Base-by-base conservation (phyloP, 1,140 invertebrate genomes). In the Pinna nobilis region DNA sequence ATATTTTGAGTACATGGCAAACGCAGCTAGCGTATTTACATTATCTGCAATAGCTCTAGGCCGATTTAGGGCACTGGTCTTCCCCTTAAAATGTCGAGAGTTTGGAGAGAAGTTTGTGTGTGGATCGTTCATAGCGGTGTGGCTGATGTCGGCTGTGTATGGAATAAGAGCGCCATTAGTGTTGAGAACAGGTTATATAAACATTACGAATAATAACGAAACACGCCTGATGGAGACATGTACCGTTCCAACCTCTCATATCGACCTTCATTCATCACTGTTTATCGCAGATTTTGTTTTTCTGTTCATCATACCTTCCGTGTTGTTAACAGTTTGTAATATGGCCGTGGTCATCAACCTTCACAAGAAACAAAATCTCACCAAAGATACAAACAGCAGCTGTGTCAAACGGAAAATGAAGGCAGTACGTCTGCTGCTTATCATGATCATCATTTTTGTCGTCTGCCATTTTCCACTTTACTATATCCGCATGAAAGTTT, bases 381-480 rank as follows among this genome's bases (percentile, higher is more conserved):
- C 30, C 11, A n/a, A 28, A 7, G 15, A 35, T 6, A 59, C 47
- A n/a, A n/a, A 37, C n/a, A 33, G 49, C 6, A 50, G 37, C 1
- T 3, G 59, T 3, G 15, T 28, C 7, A 47, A 28, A 23, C 57
- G 50, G 30, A 32, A 63, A 57, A 51, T 37, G 35, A 65, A 57
- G 28, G 51, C 70, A 3, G 51, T 73, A 3, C 51, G 63, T 5
- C 41, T 60, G 2, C 41, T 73, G 9, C 53, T 73, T 11, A 47
- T 55, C n/a, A 60, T 73, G 70, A 60, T 66, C 11, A 32, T 49
- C 23, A 47, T 73, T 35, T 73, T 73, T 47, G 37, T 73, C 23
- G 33, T 47, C 3, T 65, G 63, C 32, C 63, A 73, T 49, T 60
- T 73, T 32, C 70, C 70, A n/a, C 39, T 66, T 23, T 65, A 60